Percentiles rank a stretch among this genome's conserved stretches.
These are phyloP conservation scores for Cydia amplana DNA, from an alignment of 1,140 invertebrate species.

Conservation along the genomic window DNA sequence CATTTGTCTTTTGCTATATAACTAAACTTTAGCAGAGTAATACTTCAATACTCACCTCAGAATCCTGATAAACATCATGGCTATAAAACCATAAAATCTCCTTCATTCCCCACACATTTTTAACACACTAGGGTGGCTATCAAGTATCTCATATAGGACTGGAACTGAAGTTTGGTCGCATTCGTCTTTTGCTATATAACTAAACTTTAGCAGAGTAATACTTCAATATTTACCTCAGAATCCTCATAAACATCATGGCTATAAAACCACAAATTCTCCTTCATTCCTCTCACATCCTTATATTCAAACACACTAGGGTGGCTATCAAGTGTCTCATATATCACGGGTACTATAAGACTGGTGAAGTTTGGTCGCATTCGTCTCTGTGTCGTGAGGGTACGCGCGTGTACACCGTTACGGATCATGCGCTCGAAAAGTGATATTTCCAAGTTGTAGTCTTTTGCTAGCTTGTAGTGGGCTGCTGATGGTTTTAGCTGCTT, in stretches of 20 bases:
- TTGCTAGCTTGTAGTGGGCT: constrained; percentile 81
- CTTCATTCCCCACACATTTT: constrained; percentile 76
- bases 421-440: constrained; percentile 89
- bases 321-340: constrained; percentile 82
- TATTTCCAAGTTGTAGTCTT: constrained; percentile 83
- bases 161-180: constrained; percentile 78
- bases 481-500: constrained; percentile 86
- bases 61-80: constrained; percentile 80
- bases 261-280: constrained; percentile 82
- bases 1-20: no score
- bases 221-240: constrained; percentile 49
- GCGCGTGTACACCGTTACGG: constrained; percentile 79
- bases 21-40: no score
- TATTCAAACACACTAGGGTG: constrained; percentile 79
- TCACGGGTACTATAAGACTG: constrained; percentile 80
- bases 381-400: constrained; percentile 81
- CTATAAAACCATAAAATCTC: constrained; percentile 82
- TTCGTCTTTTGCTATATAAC: constrained; percentile 80
- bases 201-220: no score
- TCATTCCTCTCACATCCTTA: constrained; percentile 77
- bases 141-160: constrained; percentile 79
- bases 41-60: no score
- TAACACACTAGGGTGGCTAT: constrained; percentile 79
- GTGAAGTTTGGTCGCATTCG: constrained; percentile 84
- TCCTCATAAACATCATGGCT: constrained; percentile 80